phyloP scores from a whole-genome alignment of 2,888 invertebrate genomes.

The Zeuzera pyrina region DNA sequence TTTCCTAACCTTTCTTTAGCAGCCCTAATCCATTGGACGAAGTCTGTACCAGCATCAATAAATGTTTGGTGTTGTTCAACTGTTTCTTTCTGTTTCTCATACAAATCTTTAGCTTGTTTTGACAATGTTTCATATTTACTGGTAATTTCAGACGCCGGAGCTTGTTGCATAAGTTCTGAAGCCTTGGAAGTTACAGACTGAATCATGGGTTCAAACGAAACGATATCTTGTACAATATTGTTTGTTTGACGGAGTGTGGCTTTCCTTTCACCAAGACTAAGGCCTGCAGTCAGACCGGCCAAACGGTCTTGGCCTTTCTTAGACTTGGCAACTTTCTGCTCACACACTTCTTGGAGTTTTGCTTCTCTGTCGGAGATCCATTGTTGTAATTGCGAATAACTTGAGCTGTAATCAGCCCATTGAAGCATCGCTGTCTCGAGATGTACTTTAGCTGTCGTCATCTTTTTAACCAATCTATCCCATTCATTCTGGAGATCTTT shows the following conservation, averaged over 20 bases:
- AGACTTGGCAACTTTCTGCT: constrained; percentile 85
- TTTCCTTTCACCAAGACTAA: constrained; percentile 89
- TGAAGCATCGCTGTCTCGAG: constrained; percentile 91
- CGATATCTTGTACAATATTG: constrained; percentile 96
- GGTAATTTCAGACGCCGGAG: constrained; percentile 93
- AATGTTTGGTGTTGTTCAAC: constrained; percentile 94
- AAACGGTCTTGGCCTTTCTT: constrained; percentile 80
- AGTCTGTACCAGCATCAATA: constrained; percentile 92
- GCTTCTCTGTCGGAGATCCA: constrained; percentile 96
- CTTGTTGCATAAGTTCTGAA: constrained; percentile 91
- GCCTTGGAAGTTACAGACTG: constrained; percentile 96
- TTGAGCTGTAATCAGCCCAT: constrained; percentile 97
- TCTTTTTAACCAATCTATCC: constrained; percentile 92
- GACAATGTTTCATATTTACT: constrained; percentile 91
- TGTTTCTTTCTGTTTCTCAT: constrained; percentile 90
- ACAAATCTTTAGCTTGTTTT: constrained; percentile 91
- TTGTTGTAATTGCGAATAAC: constrained; percentile 91
- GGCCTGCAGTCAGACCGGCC: constrained; percentile 80
- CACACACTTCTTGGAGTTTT: constrained; percentile 90
- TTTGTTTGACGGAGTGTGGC: constrained; percentile 92
- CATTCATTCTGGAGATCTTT: constrained; percentile 93
- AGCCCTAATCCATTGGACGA: constrained; percentile 91
- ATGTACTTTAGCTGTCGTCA: constrained; percentile 92
- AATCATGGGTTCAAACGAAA: constrained; percentile 97
- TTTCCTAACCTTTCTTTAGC: constrained; percentile 93